Conservation (phyloP, 2,797 vertebrate genomes). For the Ispidina lecontei region DNA sequence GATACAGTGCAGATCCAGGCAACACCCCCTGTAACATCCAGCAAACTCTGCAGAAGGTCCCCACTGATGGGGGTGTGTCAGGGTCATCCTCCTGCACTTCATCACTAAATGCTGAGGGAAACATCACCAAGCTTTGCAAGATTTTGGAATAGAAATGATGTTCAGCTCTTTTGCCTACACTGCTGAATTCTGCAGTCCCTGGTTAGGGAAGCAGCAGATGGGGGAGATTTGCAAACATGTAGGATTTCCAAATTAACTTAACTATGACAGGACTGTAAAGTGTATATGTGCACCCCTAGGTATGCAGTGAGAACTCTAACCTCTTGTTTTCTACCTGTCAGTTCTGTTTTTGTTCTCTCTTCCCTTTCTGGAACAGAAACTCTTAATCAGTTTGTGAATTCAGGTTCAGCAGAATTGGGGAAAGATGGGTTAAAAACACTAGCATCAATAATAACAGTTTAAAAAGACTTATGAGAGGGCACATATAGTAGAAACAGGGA, state of each 20-base stretch:
- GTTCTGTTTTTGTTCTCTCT: neutral
- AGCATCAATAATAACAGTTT: neutral
- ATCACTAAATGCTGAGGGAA: neutral
- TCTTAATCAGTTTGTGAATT: neutral
- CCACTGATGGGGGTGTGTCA: accelerated
- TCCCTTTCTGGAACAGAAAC: neutral
- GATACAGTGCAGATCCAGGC: neutral
- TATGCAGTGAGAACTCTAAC: neutral
- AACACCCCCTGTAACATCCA: neutral
- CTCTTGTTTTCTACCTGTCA: neutral
- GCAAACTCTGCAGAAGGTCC: neutral
- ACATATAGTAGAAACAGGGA: neutral
- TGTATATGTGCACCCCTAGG: neutral
- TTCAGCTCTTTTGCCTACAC: neutral
- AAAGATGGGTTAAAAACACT: neutral
- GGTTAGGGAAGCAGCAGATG: constrained; percentile 19
- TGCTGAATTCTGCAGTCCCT: neutral
- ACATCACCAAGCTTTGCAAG: neutral
- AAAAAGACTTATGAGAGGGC: neutral
- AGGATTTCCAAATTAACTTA: constrained; percentile 5
- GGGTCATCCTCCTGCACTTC: accelerated
- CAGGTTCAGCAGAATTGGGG: neutral
- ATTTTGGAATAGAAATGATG: neutral
- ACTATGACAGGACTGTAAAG: neutral
- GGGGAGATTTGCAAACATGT: neutral